A percentile compares a stretch with the other conserved stretches of the same genome.
phyloP scores from a whole-genome alignment of 2,113 vertebrate species.

The Corythoichthys haematopterus region DNA sequence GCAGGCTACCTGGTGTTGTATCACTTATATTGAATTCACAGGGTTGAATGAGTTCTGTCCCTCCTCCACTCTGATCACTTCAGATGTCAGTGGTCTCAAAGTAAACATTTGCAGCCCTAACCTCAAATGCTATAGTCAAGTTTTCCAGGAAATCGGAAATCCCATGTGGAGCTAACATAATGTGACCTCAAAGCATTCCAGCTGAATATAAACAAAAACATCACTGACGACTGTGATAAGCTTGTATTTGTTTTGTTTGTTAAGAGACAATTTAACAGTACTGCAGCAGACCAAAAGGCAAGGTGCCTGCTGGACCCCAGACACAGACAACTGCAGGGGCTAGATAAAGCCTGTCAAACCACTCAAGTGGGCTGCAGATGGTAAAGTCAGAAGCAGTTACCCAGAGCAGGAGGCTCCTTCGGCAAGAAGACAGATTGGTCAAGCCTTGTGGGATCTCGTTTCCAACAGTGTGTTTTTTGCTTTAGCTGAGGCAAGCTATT shows the following conservation, averaged over 20 bases:
- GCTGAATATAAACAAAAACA: background rate
- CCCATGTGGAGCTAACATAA: background rate
- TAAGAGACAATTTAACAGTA: background rate
- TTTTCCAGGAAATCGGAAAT: background rate
- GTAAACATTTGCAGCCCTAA: background rate
- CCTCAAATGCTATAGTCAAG: background rate
- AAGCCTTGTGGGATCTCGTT: constrained; percentile 23
- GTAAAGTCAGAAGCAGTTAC: constrained; percentile 23
- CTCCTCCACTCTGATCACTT: background rate
- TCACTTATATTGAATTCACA: background rate
- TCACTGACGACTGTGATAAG: background rate
- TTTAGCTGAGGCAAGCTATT: background rate
- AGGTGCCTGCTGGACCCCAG: constrained; percentile 10
- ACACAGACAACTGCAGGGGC: constrained; percentile 21
- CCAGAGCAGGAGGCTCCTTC: constrained; percentile 19
- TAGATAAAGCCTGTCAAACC: constrained; percentile 23
- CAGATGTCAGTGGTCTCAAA: background rate
- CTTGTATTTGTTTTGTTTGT: background rate
- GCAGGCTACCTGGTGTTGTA: background rate
- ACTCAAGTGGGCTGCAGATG: constrained; percentile 33
- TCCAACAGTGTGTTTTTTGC: constrained; percentile 27
- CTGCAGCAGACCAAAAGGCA: constrained; percentile 7
- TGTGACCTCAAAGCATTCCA: background rate
- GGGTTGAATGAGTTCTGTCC: background rate
- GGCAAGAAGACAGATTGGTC: constrained; percentile 47